A percentile compares a stretch with the other conserved stretches of the same genome.
Evolutionary conservation across 1,140 invertebrate genomes (phyloP).

Genomic region (Pogonomyrmex californicus): DNA sequence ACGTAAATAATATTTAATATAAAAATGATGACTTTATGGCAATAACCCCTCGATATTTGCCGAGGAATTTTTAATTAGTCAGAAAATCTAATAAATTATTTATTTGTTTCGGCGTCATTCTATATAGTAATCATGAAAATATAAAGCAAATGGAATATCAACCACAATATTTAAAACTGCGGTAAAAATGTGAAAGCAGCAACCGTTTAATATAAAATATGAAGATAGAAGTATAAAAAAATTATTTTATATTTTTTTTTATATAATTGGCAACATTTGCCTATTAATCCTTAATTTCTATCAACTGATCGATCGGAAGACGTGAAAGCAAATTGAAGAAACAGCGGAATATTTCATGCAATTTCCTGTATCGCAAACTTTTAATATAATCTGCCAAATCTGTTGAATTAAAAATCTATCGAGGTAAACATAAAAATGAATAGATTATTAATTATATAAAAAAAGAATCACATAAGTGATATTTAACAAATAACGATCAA

Average conservation of each 20-base stretch:
- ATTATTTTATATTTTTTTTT: background rate
- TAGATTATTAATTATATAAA: background rate
- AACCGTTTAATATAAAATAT: conserved; percentile 18
- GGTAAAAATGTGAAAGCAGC: conserved; percentile 13
- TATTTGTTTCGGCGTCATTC: background rate
- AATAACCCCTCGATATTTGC: background rate
- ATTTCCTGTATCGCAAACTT: background rate
- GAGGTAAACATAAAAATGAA: background rate
- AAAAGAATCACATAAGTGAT: background rate
- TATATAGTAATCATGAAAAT: background rate
- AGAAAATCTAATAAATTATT: background rate
- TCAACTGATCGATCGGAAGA: conserved; percentile 13
- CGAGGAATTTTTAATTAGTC: conserved; percentile 3
- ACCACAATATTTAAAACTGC: conserved; percentile 15
- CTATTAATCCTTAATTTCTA: background rate
- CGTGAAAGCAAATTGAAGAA: conserved; percentile 35
- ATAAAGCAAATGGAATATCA: background rate
- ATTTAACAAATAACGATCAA: background rate
- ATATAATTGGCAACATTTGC: background rate
- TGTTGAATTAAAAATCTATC: background rate
- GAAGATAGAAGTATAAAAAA: background rate
- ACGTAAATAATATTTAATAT: background rate
- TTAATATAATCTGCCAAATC: background rate
- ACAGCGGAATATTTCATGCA: conserved; percentile 4
- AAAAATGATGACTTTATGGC: background rate